Base-by-base conservation (phyloP, 1,140 invertebrate species). In the Papilio polyxenes region DNA sequence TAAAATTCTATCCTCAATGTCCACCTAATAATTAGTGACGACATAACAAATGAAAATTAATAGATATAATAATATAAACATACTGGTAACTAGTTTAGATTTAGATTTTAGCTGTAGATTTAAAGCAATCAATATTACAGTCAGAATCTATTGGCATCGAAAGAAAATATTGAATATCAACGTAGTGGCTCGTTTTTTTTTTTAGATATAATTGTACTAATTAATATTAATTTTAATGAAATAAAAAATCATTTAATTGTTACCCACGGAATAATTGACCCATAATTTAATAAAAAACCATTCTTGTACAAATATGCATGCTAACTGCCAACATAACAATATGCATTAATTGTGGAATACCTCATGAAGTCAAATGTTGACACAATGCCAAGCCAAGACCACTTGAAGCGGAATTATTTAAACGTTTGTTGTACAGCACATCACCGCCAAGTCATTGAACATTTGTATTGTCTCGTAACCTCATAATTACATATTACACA, bases 251-350 rank as follows among this genome's bases (percentile, higher is more conserved):
- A n/a, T n/a, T n/a, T 59, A 9, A 59, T 59, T 8, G 2, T 20
- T 8, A 20, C 40, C 23, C 40, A 31, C 6, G 31, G 23, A 77
- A 77, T 37, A 53, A 23, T 37, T 77, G 6, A 15, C 37, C 15
- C 40, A 72, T 6, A 72, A 40, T 40, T 44, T 56, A 40, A 10
- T 78, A 5, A 53, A 76, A 13, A 23, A n/a, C 59, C 23, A 79
- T 48, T 2, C 31, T 79, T 79, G 13, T 44, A 10, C 53, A 79
- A 62, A 49, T 15, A 56, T 83, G 82, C 83, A 82, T 82, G 83
- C 76, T 17, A 75, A 77, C 65, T 82, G 80, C 76, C 15, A 80
- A 77, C 76, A 83, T 69, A 62, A 40, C 13, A 20, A 59, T 9
- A n/a, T 9, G 56, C 56, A n/a, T 59, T 59, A 6, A 59, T 59